A percentile compares a stretch with the other conserved stretches of the same genome.
phyloP scores from a whole-genome alignment of 2,888 invertebrate species.

The Sminthurinus aureus region DNA sequence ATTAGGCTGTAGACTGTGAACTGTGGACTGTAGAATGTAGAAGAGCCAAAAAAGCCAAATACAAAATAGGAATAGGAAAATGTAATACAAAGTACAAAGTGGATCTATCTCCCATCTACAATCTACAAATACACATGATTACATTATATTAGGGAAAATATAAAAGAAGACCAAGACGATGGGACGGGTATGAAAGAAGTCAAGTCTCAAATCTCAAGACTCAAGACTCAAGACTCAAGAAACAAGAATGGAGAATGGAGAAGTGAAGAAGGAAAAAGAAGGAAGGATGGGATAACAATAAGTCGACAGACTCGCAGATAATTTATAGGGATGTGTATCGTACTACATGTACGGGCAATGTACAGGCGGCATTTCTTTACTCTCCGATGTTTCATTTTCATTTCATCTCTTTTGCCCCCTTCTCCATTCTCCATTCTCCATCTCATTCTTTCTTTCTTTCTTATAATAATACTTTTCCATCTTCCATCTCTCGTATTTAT shows the following conservation, averaged over 20 bases:
- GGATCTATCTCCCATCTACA: not conserved
- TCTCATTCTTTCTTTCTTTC: too few relatives aligned
- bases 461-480: not conserved
- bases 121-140: not conserved
- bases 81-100: not conserved
- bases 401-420: slow-evolving; percentile 31
- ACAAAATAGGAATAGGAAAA: too few relatives aligned
- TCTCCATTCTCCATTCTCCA: not conserved
- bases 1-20: not conserved
- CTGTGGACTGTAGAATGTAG: not conserved
- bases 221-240: not conserved
- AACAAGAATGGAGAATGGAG: not conserved
- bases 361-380: slow-evolving; percentile 46
- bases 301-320: slow-evolving; percentile 53
- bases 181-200: not conserved
- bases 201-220: not conserved
- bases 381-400: slow-evolving; percentile 42
- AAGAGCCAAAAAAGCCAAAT: too few relatives aligned
- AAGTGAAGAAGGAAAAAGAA: slow-evolving; percentile 8
- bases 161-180: too few relatives aligned
- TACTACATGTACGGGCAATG: not conserved
- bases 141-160: not conserved
- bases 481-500: slow-evolving; percentile 40
- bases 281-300: slow-evolving; percentile 45
- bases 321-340: slow-evolving; percentile 52